Evolutionary conservation across 2,797 vertebrate species (phyloP).

Genomic region (Eidolon dupreanum): DNA sequence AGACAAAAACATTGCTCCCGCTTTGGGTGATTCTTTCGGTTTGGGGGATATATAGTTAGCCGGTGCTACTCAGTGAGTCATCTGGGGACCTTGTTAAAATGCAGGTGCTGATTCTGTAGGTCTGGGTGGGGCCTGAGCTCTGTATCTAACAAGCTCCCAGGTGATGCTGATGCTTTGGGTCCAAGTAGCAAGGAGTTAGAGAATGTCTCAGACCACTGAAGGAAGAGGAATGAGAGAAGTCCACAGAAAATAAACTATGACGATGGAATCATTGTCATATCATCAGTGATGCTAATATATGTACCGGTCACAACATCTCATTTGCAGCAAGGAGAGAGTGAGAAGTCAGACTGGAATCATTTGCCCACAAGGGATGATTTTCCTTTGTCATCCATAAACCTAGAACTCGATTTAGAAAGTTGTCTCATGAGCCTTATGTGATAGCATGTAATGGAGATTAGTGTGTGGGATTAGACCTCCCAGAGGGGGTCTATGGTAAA

Average conservation of each 20-base stretch:
- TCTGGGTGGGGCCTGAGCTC: not conserved
- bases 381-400: not conserved
- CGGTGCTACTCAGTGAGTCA: not conserved
- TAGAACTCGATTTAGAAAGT: too few species aligned
- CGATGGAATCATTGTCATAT: too few species aligned
- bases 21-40: not conserved
- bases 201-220: not conserved
- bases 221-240: not conserved
- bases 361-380: not conserved
- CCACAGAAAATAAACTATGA: not conserved
- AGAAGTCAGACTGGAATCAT: not conserved
- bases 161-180: not conserved
- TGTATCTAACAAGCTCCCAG: not conserved
- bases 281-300: rapidly evolving
- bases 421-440: not conserved
- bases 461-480: not conserved
- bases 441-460: not conserved
- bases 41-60: not conserved
- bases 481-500: not conserved
- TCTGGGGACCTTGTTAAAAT: not conserved
- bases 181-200: not conserved
- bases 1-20: not conserved
- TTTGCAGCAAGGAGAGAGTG: not conserved
- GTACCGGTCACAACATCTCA: rapidly evolving
- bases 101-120: not conserved